phyloP scores from a whole-genome alignment of 2,797 vertebrate species.

The Orestias chungarensis region DNA sequence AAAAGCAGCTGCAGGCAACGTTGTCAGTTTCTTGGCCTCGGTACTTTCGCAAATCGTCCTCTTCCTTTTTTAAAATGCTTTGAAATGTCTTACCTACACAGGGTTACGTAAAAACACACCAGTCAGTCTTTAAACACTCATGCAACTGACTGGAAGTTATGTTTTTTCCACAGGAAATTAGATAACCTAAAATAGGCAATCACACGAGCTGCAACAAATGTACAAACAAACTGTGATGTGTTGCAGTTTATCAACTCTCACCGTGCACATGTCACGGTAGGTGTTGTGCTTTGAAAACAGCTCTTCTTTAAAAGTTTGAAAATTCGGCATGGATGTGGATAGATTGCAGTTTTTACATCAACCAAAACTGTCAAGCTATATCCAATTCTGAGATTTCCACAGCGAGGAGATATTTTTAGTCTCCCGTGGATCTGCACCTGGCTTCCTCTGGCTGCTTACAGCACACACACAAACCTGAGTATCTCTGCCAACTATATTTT shows the following conservation, averaged over 20 bases:
- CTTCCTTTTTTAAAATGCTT: slow-evolving; percentile 27
- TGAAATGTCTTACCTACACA: slow-evolving; percentile 23
- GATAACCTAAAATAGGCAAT: slow-evolving; percentile 18
- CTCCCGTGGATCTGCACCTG: slow-evolving; percentile 41
- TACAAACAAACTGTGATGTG: slow-evolving; percentile 20
- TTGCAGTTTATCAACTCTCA: slow-evolving; percentile 21
- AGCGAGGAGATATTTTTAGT: slow-evolving; percentile 50
- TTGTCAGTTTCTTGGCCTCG: slow-evolving; percentile 45
- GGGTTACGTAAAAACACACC: slow-evolving; percentile 23
- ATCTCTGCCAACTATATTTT: slow-evolving; percentile 37
- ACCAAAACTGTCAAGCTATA: slow-evolving; percentile 35
- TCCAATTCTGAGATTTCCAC: slow-evolving; percentile 33
- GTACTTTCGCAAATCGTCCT: slow-evolving; percentile 36
- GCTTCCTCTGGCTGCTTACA: slow-evolving; percentile 38
- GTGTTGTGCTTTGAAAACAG: slow-evolving; percentile 7
- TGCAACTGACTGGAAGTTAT: slow-evolving; percentile 21
- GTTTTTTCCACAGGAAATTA: slow-evolving; percentile 13
- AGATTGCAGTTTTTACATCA: slow-evolving; percentile 26
- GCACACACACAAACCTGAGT: slow-evolving; percentile 29
- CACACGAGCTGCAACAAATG: slow-evolving; percentile 16
- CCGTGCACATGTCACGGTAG: slow-evolving; percentile 1
- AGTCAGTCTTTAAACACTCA: slow-evolving; percentile 13
- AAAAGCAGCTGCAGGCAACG: slow-evolving; percentile 42
- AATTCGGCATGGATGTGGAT: slow-evolving; percentile 5
- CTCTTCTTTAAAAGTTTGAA: slow-evolving; percentile 17